phyloP scores from a whole-genome alignment of 2,113 vertebrate genomes.

The Jaculus jaculus region DNA sequence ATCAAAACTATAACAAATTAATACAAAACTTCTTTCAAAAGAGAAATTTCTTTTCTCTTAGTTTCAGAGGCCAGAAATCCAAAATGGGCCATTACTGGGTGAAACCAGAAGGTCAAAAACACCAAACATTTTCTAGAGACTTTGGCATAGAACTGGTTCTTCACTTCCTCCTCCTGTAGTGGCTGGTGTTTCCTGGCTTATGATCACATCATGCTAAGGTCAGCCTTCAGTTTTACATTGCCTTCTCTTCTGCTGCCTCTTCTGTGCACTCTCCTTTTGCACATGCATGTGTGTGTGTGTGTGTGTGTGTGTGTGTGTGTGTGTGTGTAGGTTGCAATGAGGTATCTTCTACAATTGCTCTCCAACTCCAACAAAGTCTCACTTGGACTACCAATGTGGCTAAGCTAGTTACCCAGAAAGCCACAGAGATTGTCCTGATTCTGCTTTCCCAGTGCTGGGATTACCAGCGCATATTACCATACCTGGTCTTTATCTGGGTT shows the following conservation, averaged over 20 bases:
- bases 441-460: too few species aligned
- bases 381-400: too few species aligned
- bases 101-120: background rate
- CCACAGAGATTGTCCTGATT: too few species aligned
- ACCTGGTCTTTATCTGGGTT: too few species aligned
- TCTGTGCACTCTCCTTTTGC: background rate
- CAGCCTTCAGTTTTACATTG: background rate
- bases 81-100: background rate
- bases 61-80: background rate
- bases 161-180: background rate
- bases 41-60: background rate
- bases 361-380: too few species aligned
- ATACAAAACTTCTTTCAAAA: background rate
- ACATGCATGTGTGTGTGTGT: too few species aligned
- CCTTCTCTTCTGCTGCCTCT: background rate
- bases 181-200: background rate
- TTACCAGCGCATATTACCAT: too few species aligned
- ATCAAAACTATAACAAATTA: conserved; percentile 15
- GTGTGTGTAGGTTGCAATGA: too few species aligned
- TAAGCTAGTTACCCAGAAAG: too few species aligned
- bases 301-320: too few species aligned
- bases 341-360: too few species aligned
- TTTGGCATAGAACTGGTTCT: background rate
- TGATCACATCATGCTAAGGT: background rate
- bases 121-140: background rate